These are phyloP conservation scores for Doryteuthis pealeii DNA, from an alignment of 1,140 invertebrate species.

Conservation along the genomic window DNA sequence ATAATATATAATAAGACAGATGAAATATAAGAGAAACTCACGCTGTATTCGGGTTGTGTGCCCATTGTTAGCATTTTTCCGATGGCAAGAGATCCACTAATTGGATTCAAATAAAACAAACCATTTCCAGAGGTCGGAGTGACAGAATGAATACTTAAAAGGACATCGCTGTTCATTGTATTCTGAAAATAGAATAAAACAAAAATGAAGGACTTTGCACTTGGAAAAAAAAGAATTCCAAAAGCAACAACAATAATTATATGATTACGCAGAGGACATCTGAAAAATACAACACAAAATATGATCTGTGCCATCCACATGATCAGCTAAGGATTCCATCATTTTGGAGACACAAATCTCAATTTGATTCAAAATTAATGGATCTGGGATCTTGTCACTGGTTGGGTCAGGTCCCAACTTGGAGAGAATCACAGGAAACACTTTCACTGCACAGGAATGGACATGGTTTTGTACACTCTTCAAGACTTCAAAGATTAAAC, in stretches of 20 bases:
- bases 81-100: conserved; percentile 26
- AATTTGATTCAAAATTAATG: not conserved
- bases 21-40: conserved; percentile 18
- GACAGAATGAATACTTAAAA: conserved; percentile 25
- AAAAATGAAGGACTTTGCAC: not conserved
- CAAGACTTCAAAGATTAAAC: conserved; percentile 82
- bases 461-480: conserved; percentile 78
- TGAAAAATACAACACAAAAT: no score
- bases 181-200: conserved; percentile 24
- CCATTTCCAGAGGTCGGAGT: conserved; percentile 20
- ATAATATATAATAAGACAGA: not conserved
- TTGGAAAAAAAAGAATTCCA: not conserved
- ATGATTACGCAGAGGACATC: no score
- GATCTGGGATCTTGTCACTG: not conserved
- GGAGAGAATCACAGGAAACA: conserved; percentile 42
- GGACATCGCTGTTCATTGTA: conserved; percentile 33
- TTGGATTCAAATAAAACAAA: conserved; percentile 34
- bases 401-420: conserved; percentile 36
- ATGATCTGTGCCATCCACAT: conserved; percentile 34
- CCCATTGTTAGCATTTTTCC: conserved; percentile 25
- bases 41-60: conserved; percentile 15
- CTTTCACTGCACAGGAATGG: conserved; percentile 65
- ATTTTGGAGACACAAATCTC: conserved; percentile 30
- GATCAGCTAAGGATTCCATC: conserved; percentile 37
- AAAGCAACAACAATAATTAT: no score